Percentiles rank a stretch among this genome's conserved stretches.
These are phyloP conservation scores for Antheraea assamensis DNA, from an alignment of 2,888 invertebrate genomes.

Conservation along the genomic window DNA sequence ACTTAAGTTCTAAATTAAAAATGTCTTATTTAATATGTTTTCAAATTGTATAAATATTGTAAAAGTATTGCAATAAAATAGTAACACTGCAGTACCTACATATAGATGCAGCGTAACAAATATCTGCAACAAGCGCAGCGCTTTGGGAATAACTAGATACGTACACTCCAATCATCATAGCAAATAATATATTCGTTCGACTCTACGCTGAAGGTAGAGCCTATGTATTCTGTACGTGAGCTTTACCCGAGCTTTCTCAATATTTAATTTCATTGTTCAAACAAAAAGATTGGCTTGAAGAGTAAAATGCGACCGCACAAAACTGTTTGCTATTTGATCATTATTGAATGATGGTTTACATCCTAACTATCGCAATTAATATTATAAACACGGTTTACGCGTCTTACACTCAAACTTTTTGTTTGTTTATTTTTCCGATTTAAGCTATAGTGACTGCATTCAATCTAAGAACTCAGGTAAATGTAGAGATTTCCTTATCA, in stretches of 20 bases:
- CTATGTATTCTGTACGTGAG: constrained; percentile 24
- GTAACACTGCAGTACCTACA: not conserved
- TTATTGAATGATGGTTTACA: constrained; percentile 42
- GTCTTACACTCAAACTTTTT: no score
- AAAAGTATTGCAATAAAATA: not conserved
- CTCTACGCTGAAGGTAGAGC: constrained; percentile 34
- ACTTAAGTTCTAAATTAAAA: no score
- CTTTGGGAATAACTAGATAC: constrained; percentile 64
- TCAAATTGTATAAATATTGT: not conserved
- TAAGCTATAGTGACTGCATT: no score
- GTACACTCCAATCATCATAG: constrained; percentile 61
- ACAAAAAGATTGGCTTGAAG: constrained; percentile 68
- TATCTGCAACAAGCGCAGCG: constrained; percentile 66
- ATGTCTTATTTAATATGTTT: not conserved
- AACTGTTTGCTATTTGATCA: constrained; percentile 35
- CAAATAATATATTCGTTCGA: constrained; percentile 61
- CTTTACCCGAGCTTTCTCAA: constrained; percentile 55
- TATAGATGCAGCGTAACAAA: constrained; percentile 20
- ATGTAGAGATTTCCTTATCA: no score
- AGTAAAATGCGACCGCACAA: constrained; percentile 19
- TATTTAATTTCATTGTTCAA: constrained; percentile 70
- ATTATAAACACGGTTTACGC: no score
- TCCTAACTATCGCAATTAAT: no score
- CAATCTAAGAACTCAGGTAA: no score
- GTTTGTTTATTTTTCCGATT: no score